Percentiles rank a stretch among this genome's conserved stretches.
Conservation (phyloP, 1,140 invertebrate species). For the Thaumatotibia leucotreta region DNA sequence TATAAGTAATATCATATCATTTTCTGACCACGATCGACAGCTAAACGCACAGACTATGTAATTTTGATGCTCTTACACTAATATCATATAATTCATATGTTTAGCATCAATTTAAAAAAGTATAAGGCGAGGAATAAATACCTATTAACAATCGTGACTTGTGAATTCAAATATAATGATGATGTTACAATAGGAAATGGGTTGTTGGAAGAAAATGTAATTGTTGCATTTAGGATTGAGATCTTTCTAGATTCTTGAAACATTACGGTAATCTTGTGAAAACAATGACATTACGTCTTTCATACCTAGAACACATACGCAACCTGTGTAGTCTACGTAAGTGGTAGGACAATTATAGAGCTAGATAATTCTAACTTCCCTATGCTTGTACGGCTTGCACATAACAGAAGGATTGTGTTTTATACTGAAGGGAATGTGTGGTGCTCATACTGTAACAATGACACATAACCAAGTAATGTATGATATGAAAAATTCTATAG, state of each 20-base stretch:
- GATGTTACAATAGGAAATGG: not conserved
- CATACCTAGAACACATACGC: not conserved
- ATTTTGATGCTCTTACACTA: not conserved
- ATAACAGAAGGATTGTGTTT: not conserved
- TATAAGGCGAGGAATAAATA: not conserved
- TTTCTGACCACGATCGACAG: not conserved
- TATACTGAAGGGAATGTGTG: not conserved
- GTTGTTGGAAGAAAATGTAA: not conserved
- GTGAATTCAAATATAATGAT: not conserved
- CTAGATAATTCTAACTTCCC: not conserved
- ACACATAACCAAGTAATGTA: too few species aligned
- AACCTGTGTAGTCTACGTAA: not conserved
- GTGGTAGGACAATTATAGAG: not conserved
- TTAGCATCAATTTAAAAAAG: not conserved
- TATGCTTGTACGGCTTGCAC: not conserved
- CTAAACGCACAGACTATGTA: not conserved
- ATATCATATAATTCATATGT: not conserved
- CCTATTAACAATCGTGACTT: not conserved
- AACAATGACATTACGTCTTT: conserved; percentile 1
- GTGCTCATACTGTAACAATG: too few species aligned
- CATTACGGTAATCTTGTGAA: not conserved
- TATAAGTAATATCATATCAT: not conserved
- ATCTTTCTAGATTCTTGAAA: not conserved
- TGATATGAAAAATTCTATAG: too few species aligned
- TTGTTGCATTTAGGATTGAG: not conserved